phyloP scores from a whole-genome alignment of 2,888 invertebrate genomes.

The Notocelia uddmanniana region DNA sequence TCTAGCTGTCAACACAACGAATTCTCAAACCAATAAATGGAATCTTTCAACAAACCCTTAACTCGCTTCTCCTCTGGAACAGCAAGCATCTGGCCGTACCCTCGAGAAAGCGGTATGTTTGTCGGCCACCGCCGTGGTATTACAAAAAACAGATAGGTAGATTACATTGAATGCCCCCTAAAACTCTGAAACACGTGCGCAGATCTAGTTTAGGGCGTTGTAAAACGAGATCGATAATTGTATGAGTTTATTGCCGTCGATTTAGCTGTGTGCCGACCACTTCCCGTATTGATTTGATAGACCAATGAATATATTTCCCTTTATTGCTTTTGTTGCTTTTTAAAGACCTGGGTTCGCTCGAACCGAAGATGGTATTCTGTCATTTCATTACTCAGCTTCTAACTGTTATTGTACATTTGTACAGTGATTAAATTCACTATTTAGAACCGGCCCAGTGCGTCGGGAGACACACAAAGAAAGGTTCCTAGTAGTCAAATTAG shows the following conservation, averaged over 20 bases:
- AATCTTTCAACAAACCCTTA: too few relatives aligned
- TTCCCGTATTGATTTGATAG: conserved; percentile 33
- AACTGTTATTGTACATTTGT: too few relatives aligned
- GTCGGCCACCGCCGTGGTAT: not conserved
- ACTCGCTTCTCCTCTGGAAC: too few relatives aligned
- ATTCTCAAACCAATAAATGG: too few relatives aligned
- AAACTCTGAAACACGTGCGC: conserved; percentile 51
- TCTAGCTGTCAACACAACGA: too few relatives aligned
- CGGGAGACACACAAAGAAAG: too few relatives aligned
- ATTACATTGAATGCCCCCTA: conserved; percentile 22
- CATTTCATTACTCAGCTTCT: too few relatives aligned
- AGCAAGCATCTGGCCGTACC: too few relatives aligned
- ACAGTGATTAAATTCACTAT: too few relatives aligned
- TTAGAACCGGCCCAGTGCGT: too few relatives aligned
- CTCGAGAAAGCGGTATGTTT: not conserved
- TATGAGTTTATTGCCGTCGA: conserved; percentile 58
- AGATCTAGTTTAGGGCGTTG: conserved; percentile 60
- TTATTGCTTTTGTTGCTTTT: conserved; percentile 11
- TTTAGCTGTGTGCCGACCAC: conserved; percentile 44
- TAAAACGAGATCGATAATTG: conserved; percentile 63
- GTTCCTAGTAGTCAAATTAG: too few relatives aligned
- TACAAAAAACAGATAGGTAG: conserved; percentile 2
- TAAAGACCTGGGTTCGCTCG: not conserved
- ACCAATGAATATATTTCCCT: conserved; percentile 19
- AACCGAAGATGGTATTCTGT: not conserved